Conservation (phyloP, 1,140 invertebrate genomes). For the Scaptomyza pallida region DNA sequence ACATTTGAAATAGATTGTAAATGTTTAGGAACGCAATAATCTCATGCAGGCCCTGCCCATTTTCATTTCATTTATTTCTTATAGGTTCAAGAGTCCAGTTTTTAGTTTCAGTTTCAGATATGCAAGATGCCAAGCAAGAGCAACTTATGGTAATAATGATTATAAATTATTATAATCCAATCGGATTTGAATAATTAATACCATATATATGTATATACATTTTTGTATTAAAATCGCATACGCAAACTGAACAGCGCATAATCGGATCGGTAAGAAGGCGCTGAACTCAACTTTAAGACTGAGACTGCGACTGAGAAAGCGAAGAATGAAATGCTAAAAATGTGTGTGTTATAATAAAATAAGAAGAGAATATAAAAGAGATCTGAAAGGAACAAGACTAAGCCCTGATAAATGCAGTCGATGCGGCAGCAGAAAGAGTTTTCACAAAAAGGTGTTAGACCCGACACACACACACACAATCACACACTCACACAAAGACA, state of each 20-base stretch:
- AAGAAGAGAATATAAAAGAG: too few species aligned
- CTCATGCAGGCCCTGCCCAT: conserved; percentile 30
- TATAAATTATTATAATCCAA: conserved; percentile 85
- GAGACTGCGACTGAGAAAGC: conserved; percentile 52
- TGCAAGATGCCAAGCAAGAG: conserved; percentile 35
- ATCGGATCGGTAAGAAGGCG: conserved; percentile 61
- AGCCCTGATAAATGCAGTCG: conserved; percentile 69
- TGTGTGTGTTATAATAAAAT: conserved; percentile 66
- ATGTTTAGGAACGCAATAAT: conserved; percentile 8
- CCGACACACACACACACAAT: conserved; percentile 27
- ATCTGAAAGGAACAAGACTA: conserved; percentile 55
- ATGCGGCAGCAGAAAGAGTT: conserved; percentile 46
- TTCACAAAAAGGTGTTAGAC: conserved; percentile 54
- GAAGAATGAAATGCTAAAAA: conserved; percentile 76
- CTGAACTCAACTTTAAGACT: conserved; percentile 42
- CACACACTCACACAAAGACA: conserved; percentile 27
- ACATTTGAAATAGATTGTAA: conserved; percentile 23
- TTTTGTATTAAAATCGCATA: conserved; percentile 56
- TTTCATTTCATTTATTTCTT: conserved; percentile 6
- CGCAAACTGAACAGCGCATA: conserved; percentile 56
- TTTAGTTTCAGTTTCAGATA: conserved; percentile 23
- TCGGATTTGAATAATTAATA: conserved; percentile 85
- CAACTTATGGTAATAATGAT: conserved; percentile 81
- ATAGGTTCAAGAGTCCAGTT: too few species aligned
- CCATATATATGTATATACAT: conserved; percentile 52